A percentile compares a stretch with the other conserved stretches of the same genome.
Evolutionary conservation across 2,797 vertebrate genomes (phyloP).

Genomic region (Clarias pachynema): DNA sequence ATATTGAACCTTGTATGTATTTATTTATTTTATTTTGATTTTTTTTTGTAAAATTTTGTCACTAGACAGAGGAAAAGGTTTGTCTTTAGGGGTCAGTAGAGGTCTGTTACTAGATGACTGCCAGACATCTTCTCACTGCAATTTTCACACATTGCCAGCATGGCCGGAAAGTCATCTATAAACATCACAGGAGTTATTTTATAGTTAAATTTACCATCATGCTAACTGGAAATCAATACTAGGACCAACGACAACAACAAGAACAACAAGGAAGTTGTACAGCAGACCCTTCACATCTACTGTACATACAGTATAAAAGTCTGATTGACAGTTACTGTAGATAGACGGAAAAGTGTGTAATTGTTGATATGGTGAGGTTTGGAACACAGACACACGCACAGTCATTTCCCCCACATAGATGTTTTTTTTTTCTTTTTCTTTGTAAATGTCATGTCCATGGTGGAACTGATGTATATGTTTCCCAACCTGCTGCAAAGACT

Average conservation of each 20-base stretch:
- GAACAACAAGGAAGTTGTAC: not conserved
- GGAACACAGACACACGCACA: too few relatives aligned
- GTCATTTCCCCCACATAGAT: too few relatives aligned
- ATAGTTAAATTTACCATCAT: not conserved
- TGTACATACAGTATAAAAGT: too few relatives aligned
- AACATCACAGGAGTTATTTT: not conserved
- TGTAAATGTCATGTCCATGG: too few relatives aligned
- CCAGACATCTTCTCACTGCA: not conserved
- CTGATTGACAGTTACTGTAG: too few relatives aligned
- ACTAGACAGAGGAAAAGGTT: not conserved
- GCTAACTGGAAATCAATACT: not conserved
- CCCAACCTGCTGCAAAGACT: too few relatives aligned
- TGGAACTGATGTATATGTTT: too few relatives aligned
- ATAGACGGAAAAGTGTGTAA: not conserved
- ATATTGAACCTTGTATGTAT: not conserved
- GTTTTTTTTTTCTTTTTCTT: too few relatives aligned
- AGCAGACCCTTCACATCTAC: not conserved
- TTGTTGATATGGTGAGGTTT: not conserved
- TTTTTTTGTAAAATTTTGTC: not conserved
- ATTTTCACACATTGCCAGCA: not conserved
- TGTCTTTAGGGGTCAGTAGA: constrained; percentile 31
- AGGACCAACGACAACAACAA: too few relatives aligned
- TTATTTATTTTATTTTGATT: too few relatives aligned
- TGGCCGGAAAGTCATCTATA: not conserved
- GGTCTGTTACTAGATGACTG: constrained; percentile 1